Percentiles rank a stretch among this genome's conserved stretches.
Conservation (phyloP, 2,888 invertebrate species). For the Cremastobaeus sp. region DNA sequence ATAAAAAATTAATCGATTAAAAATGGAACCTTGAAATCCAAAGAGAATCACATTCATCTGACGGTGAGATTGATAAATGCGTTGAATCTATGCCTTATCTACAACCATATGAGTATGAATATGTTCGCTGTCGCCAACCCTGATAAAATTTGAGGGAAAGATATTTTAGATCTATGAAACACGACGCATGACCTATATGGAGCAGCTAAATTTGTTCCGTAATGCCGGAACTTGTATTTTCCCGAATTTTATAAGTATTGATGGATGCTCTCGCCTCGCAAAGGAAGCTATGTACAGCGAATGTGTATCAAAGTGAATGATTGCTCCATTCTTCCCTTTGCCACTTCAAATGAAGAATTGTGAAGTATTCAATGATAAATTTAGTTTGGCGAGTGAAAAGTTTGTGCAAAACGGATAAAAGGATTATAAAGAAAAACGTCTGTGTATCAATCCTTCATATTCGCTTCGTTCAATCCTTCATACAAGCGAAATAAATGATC, state of each 20-base stretch:
- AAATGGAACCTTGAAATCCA: too few relatives aligned
- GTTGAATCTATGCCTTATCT: conserved; percentile 57
- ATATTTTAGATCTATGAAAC: conserved; percentile 45
- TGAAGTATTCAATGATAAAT: conserved; percentile 55
- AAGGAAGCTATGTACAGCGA: background rate
- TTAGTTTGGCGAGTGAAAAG: conserved; percentile 45
- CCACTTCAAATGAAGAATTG: conserved; percentile 57
- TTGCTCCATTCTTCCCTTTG: conserved; percentile 53
- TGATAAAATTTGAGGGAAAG: conserved; percentile 42
- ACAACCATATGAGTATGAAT: conserved; percentile 56
- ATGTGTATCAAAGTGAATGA: conserved; percentile 40
- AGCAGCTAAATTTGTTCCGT: conserved; percentile 45
- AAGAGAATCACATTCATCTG: too few relatives aligned
- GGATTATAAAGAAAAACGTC: conserved; percentile 35
- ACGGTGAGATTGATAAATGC: too few relatives aligned
- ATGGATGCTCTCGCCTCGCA: conserved; percentile 26
- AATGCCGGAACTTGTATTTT: conserved; percentile 39
- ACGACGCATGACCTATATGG: conserved; percentile 51
- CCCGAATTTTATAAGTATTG: conserved; percentile 52
- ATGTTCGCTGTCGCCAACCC: conserved; percentile 32
- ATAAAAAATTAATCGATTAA: too few relatives aligned
- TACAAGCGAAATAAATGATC: too few relatives aligned
- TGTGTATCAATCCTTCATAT: conserved; percentile 51
- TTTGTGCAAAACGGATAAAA: conserved; percentile 56
- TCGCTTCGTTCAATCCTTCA: too few relatives aligned